A percentile compares a stretch with the other conserved stretches of the same genome.
These are phyloP conservation scores for Nesoenas mayeri DNA, from an alignment of 2,113 vertebrate species.

Conservation along the genomic window DNA sequence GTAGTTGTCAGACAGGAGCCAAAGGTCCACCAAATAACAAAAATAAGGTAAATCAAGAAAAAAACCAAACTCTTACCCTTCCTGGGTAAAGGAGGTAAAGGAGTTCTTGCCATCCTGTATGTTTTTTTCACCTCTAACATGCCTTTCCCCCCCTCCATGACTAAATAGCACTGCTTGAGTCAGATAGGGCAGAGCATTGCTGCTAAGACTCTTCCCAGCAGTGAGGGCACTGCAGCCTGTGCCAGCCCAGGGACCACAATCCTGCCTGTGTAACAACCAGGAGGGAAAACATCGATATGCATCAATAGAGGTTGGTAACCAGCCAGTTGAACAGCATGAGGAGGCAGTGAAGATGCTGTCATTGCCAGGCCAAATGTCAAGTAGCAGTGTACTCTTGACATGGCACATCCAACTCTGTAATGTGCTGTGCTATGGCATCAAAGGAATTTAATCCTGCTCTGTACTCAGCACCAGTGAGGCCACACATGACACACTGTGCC, in stretches of 20 bases:
- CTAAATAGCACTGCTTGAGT: background rate
- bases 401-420: background rate
- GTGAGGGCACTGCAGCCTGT: background rate
- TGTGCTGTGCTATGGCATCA: background rate
- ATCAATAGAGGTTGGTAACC: background rate
- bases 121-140: background rate
- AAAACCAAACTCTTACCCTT: background rate
- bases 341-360: background rate
- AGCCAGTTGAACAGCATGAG: background rate
- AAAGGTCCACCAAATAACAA: background rate
- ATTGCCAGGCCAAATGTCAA: background rate
- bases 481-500: background rate
- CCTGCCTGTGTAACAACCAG: fast-evolving
- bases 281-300: background rate
- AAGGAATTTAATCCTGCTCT: background rate
- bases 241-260: background rate
- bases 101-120: background rate
- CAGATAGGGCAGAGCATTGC: background rate
- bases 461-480: background rate
- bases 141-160: fast-evolving
- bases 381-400: background rate
- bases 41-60: background rate
- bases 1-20: background rate
- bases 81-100: background rate
- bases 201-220: background rate